Percentiles rank a stretch among this genome's conserved stretches.
phyloP scores from a whole-genome alignment of 2,797 vertebrate species.

The Leuciscus waleckii region DNA sequence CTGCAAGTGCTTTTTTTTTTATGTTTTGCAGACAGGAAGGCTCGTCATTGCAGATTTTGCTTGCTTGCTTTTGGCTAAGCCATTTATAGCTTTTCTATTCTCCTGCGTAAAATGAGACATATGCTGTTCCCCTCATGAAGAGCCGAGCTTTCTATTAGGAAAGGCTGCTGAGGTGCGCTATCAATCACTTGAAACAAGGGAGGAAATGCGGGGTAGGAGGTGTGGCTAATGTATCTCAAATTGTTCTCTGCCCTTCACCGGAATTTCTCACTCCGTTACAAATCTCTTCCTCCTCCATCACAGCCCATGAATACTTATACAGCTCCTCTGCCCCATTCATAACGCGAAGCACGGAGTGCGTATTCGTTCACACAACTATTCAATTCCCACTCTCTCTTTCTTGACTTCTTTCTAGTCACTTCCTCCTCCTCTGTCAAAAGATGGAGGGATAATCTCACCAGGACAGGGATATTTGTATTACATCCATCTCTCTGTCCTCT shows the following conservation, averaged over 20 bases:
- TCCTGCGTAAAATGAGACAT: conserved; percentile 35
- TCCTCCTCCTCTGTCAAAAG: conserved; percentile 6
- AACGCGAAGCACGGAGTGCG: not conserved
- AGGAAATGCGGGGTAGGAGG: conserved; percentile 30
- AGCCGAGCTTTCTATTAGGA: conserved; percentile 38
- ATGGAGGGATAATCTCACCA: conserved; percentile 41
- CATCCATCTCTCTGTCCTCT: conserved; percentile 55
- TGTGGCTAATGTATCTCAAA: conserved; percentile 50
- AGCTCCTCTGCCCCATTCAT: conserved; percentile 10
- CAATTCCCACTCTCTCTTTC: conserved; percentile 5
- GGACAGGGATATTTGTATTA: conserved; percentile 58
- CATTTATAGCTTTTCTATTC: conserved; percentile 37
- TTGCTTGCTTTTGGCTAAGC: conserved; percentile 27
- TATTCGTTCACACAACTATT: not conserved
- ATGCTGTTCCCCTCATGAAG: conserved; percentile 27
- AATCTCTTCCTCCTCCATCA: conserved; percentile 31
- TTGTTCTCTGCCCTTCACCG: conserved; percentile 51
- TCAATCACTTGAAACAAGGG: conserved; percentile 55
- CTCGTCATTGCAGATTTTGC: conserved; percentile 27
- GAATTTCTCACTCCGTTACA: conserved; percentile 38
- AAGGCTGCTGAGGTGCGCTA: conserved; percentile 31
- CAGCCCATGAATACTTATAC: conserved; percentile 47
- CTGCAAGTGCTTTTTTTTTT: conserved; percentile 1
- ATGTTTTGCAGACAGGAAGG: conserved; percentile 27
- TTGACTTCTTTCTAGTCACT: conserved; percentile 16